Percentiles rank a stretch among this genome's conserved stretches.
phyloP scores from a whole-genome alignment of 2,113 vertebrate species.

The Rhagologus leucostigma region DNA sequence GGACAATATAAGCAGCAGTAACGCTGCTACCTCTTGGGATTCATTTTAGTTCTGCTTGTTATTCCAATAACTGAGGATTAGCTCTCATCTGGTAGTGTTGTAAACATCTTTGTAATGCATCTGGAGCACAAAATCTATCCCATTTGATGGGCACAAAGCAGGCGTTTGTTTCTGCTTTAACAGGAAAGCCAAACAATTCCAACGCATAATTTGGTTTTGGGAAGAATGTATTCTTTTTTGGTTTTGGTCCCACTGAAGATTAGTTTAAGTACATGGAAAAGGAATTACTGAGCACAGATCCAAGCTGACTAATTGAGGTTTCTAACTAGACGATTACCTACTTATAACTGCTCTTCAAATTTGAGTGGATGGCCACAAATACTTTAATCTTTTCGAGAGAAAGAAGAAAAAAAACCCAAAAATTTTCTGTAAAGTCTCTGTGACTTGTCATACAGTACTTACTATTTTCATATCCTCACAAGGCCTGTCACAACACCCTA shows the following conservation, averaged over 20 bases:
- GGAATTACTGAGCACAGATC: neutral
- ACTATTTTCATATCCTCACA: neutral
- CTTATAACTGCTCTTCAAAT: neutral
- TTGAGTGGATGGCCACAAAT: neutral
- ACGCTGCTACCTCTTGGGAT: neutral
- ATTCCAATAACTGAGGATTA: neutral
- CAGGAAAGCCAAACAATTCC: neutral
- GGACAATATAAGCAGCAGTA: neutral
- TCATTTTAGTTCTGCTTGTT: neutral
- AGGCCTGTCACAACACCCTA: neutral
- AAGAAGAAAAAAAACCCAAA: neutral
- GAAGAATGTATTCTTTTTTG: neutral
- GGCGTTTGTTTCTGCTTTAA: neutral
- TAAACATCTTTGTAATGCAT: conserved; percentile 10
- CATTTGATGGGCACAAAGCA: neutral
- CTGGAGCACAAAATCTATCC: conserved; percentile 6
- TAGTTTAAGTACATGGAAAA: neutral
- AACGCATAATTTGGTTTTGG: neutral
- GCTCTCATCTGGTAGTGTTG: neutral
- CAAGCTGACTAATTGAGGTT: neutral
- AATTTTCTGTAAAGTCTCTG: neutral
- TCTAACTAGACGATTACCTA: neutral
- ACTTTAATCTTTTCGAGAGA: neutral
- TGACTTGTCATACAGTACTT: neutral
- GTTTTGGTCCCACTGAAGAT: neutral